Evolutionary conservation across 2,797 vertebrate species (phyloP), one percentile per base, ranked within the genome.

Genomic region (Percopsis omiscomaycus): DNA sequence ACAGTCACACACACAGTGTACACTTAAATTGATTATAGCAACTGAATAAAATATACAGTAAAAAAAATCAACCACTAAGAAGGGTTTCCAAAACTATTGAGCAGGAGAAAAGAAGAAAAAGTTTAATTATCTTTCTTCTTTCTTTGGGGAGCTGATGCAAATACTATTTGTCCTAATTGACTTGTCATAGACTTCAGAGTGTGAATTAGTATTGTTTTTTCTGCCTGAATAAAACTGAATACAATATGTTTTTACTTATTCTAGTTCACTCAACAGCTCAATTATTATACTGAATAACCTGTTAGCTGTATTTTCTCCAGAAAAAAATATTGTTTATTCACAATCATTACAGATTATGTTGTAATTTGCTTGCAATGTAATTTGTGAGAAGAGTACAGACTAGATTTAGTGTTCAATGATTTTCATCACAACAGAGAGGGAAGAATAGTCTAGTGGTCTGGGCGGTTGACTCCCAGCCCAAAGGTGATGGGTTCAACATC

Each of bases 1-100:
- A 71, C 69, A 59, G 73, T 88, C 79, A 55, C 69, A 87, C 22
- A 22, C 22, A 22, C 22, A 22, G 22, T 82, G 80, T 82, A 83
- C 88, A 37, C 74, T 60, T 80, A 76, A 13, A 85, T 66, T 85
- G 69, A 79, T 81, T 69, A 86, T 80, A 70, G 73, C 76, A 86
- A 28, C 5, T 37, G 12, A n/a, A 62, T 8, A 27, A 52, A 53
- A 4, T 29, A 3, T 27, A 85, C 73, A 77, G 47, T 56, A 44
- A 66, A 70, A 65, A 83, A 84, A 73, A 46, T n/a, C 69, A 75
- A 66, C 42, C 77, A 69, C 65, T 77, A 78, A 59, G 83, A 79
- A 47, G 73, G 66, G 32, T 72, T 86, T 79, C 74, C 69, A 86
- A 84, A 75, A 56, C 73, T 56, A 62, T 66, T 73, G 62, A 29